Evolutionary conservation across 2,113 vertebrate genomes (phyloP), one percentile per base, ranked within the genome.

Genomic region (Alligator sinensis): DNA sequence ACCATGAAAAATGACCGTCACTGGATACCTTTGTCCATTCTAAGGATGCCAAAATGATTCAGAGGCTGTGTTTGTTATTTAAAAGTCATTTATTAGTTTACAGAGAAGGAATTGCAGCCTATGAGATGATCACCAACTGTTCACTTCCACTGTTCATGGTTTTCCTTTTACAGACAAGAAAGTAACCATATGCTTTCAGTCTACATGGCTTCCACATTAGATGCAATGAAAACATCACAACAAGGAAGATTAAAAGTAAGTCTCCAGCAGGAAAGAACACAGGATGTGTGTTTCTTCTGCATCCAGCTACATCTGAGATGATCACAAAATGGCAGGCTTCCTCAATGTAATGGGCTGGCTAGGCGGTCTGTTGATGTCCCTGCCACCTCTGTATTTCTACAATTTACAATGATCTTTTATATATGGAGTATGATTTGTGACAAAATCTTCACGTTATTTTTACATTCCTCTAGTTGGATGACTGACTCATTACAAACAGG

Each of bases 271-370:
- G 47, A 47, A 47, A 47, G 47, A 47, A 7, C 47, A 47, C 47
- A 47, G 47, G 47, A 47, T 47, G 47, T 47, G 47, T 47, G 47
- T 47, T 47, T 47, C 47, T 47, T 47, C 47, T 47, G 47, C 47
- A 47, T 47, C 47, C 47, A 47, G 47, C 47, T 47, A 47, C 47
- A 47, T 47, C 25, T 21, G 55, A 89, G 64, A 55, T 68, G 61
- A 34, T 93, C 85, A 70, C 82, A 87, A 84, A 88, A 92, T 22
- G 27, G 75, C 64, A 91, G 66, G 59, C 55, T 93, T 62, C 86
- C 19, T 76, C 82, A 77, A 55, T 0, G 1, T 77, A 0, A 0
- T 47, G 61, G n/a, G 21, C 83, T 60, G 74, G 28, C 77, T 19
- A 22, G 25, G 66, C 28, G 68, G 68, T 80, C 19, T 21, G 54